These are phyloP conservation scores for Pholis gunnellus DNA, from an alignment of 2,113 vertebrate genomes.

Conservation along the genomic window DNA sequence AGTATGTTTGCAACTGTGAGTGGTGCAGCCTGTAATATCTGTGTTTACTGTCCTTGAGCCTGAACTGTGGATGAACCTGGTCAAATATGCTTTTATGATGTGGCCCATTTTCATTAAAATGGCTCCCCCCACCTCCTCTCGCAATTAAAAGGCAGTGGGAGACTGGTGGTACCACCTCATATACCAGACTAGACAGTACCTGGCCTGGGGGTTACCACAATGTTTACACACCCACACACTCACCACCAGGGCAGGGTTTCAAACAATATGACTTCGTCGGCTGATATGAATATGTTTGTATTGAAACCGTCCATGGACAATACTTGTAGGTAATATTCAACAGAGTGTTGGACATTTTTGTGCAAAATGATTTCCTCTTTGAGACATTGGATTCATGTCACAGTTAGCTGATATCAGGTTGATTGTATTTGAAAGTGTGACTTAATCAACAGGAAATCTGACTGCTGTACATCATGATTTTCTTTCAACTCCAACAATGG, in stretches of 20 bases:
- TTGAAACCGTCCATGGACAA: background rate
- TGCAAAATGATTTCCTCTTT: background rate
- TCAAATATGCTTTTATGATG: constrained; percentile 78
- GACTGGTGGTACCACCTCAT: constrained; percentile 76
- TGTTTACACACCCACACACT: constrained; percentile 73
- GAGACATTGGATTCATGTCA: background rate
- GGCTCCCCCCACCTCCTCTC: constrained; percentile 50
- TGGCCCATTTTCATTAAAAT: constrained; percentile 78
- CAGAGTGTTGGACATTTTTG: background rate
- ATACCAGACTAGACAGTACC: constrained; percentile 73
- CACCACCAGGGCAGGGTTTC: constrained; percentile 46
- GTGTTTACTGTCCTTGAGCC: constrained; percentile 73
- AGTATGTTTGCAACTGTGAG: constrained; percentile 49
- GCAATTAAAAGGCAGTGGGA: constrained; percentile 79
- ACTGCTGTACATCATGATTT: background rate
- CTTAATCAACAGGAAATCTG: background rate
- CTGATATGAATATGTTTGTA: constrained; percentile 11
- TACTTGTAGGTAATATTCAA: background rate
- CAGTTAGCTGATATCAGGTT: background rate
- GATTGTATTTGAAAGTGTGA: background rate
- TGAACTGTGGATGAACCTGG: constrained; percentile 78
- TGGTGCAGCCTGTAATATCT: constrained; percentile 55
- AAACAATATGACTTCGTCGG: constrained; percentile 27
- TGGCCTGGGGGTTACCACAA: constrained; percentile 71
- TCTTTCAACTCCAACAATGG: background rate